Base-by-base conservation (phyloP, 2,113 vertebrate species). In the Grus americana region DNA sequence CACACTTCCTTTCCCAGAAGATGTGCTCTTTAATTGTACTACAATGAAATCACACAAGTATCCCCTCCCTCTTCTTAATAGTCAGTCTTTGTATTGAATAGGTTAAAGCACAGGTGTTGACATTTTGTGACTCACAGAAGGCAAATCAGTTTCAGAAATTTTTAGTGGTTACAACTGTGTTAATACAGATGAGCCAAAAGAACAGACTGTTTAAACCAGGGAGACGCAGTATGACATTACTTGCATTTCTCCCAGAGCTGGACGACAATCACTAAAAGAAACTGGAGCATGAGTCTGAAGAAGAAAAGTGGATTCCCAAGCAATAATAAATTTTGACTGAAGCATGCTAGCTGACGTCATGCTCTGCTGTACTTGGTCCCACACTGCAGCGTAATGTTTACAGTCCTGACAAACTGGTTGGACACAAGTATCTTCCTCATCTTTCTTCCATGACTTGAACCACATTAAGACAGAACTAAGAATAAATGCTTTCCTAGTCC, bases 1-100 rank as follows among this genome's bases (percentile, higher is more conserved):
- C 59, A 88, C 92, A 90, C 88, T 95, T 94, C 95, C 95, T 70
- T 76, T 34, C 71, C 87, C 79, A 87, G 55, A 38, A 73, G 54
- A 83, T 15, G 71, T 9, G 59, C 67, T 75, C 92, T 93, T 81
- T 74, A 79, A 96, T 91, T 79, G 93, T 67, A 66, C 55, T 36
- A 63, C 78, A 81, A 63, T 90, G 93, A 76, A 92, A 70, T 88
- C 90, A 96, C 5, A 18, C 71, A 52, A 93, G 22, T 20, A 52
- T 59, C 32, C 58, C 57, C 17, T 92, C 62, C 67, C 50, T 61
- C 81, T 44, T 20, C 47, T n/a, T 49, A 82, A 42, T 14, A 67
- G 61, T 5, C 72, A 59, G 63, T 68, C 68, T 71, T 67, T 63
- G 34, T 23, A 57, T 0, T 30, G 74, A 75, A 16, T 8, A 50